Percentiles rank a stretch among this genome's conserved stretches.
phyloP scores from a whole-genome alignment of 2,113 vertebrate species.

The Mormyrus iriodes region DNA sequence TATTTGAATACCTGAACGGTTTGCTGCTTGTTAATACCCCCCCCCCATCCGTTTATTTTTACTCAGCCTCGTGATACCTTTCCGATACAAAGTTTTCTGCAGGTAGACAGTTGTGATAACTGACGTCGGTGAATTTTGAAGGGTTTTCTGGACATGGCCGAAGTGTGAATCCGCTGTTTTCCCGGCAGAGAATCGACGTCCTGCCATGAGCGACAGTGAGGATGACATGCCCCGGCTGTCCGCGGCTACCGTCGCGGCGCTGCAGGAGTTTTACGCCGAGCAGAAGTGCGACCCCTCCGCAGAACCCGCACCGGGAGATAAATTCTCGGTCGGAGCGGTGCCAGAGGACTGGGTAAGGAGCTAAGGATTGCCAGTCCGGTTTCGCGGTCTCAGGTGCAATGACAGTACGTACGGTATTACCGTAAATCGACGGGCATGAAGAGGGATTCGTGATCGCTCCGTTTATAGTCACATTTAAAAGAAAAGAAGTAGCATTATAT shows the following conservation, averaged over 20 bases:
- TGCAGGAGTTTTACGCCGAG: conserved; percentile 85
- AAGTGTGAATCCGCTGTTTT: neutral
- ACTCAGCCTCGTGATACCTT: too few species aligned
- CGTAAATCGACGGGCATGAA: neutral
- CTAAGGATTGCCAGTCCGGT: neutral
- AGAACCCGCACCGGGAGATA: conserved; percentile 33
- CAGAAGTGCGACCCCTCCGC: conserved; percentile 45
- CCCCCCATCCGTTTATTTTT: too few species aligned
- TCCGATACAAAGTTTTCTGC: too few species aligned
- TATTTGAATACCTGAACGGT: too few species aligned
- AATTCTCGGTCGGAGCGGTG: conserved; percentile 69
- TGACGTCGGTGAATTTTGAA: too few species aligned
- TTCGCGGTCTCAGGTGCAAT: neutral
- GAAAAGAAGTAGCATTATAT: neutral
- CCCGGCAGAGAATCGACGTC: too few species aligned
- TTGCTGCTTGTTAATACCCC: too few species aligned
- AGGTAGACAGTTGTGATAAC: too few species aligned
- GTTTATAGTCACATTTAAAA: neutral
- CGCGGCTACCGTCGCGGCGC: conserved; percentile 70
- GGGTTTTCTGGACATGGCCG: too few species aligned
- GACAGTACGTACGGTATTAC: neutral
- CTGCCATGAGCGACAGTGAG: conserved; percentile 72
- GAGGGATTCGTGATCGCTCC: neutral
- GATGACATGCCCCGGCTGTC: conserved; percentile 76
- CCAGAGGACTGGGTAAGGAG: conserved; percentile 87